Percentiles rank a stretch among this genome's conserved stretches.
These are phyloP conservation scores for Stigmatopora nigra DNA, from an alignment of 2,113 vertebrate species.

Conservation along the genomic window DNA sequence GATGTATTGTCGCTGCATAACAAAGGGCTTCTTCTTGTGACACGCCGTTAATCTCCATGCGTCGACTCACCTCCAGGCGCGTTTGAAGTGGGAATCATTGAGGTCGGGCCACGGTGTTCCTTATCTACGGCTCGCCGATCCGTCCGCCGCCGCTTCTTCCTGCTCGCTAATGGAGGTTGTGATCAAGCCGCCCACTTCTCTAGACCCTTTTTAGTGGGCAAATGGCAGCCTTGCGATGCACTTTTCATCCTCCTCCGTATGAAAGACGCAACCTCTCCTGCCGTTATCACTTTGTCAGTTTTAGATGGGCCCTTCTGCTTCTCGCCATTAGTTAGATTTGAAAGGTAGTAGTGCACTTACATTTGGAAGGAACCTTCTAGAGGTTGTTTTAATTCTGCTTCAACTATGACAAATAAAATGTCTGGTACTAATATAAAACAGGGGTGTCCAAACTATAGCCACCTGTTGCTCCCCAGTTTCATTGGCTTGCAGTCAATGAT, in stretches of 20 bases:
- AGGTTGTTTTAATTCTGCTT: conserved; percentile 12
- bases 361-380: conserved; percentile 26
- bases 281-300: conserved; percentile 34
- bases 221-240: conserved; percentile 57
- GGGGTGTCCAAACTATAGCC: too few species aligned
- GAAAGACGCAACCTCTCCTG: conserved; percentile 23
- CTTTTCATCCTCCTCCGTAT: conserved; percentile 27
- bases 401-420: background rate
- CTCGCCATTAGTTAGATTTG: conserved; percentile 29
- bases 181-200: conserved; percentile 48
- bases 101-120: conserved; percentile 12
- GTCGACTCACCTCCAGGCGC: background rate
- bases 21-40: background rate
- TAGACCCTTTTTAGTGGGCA: conserved; percentile 44
- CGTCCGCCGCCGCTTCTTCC: conserved; percentile 34
- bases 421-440: too few species aligned
- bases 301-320: conserved; percentile 24
- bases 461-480: too few species aligned
- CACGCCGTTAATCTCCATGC: conserved; percentile 1
- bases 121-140: conserved; percentile 11
- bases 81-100: conserved; percentile 18
- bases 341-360: conserved; percentile 27
- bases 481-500: too few species aligned
- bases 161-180: conserved; percentile 49
- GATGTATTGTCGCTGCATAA: background rate